Conservation (phyloP, 2,888 invertebrate genomes). For the Choreutis nemorana region DNA sequence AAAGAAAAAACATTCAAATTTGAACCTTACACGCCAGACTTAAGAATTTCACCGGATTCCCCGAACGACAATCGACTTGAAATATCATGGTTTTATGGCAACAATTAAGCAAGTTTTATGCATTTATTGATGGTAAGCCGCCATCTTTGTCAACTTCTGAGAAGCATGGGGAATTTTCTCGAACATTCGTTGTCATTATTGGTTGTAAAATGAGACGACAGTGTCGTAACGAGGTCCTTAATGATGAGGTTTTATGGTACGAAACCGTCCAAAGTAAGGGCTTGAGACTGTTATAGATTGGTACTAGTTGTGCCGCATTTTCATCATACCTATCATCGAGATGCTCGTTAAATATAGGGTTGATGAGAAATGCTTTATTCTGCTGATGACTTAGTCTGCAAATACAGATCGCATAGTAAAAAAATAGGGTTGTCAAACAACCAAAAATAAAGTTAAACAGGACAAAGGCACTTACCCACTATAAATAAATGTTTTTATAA, state of each 20-base stretch:
- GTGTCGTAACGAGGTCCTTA: slow-evolving; percentile 45
- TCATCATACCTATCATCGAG: too few species aligned
- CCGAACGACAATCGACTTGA: slow-evolving; percentile 6
- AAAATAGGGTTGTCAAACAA: too few species aligned
- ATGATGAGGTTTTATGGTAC: slow-evolving; percentile 21
- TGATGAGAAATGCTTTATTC: too few species aligned
- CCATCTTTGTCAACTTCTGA: slow-evolving; percentile 53
- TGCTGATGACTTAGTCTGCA: too few species aligned
- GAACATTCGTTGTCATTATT: slow-evolving; percentile 39
- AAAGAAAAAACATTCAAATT: slow-evolving; percentile 6
- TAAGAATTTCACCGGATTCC: slow-evolving; percentile 4
- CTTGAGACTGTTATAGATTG: too few species aligned
- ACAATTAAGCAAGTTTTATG: slow-evolving; percentile 54
- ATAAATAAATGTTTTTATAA: too few species aligned
- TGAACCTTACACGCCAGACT: slow-evolving; percentile 3
- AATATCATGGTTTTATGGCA: slow-evolving; percentile 28
- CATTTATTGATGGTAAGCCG: slow-evolving; percentile 39
- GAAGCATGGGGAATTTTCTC: slow-evolving; percentile 29
- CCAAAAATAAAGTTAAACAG: too few species aligned
- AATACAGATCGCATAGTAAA: too few species aligned
- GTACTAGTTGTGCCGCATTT: too few species aligned
- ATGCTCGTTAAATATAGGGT: too few species aligned
- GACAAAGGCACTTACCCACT: too few species aligned
- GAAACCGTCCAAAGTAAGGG: slow-evolving; percentile 3
- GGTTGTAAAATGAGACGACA: slow-evolving; percentile 52